phyloP scores from a whole-genome alignment of 2,113 vertebrate species.

The Coreoperca whiteheadi region DNA sequence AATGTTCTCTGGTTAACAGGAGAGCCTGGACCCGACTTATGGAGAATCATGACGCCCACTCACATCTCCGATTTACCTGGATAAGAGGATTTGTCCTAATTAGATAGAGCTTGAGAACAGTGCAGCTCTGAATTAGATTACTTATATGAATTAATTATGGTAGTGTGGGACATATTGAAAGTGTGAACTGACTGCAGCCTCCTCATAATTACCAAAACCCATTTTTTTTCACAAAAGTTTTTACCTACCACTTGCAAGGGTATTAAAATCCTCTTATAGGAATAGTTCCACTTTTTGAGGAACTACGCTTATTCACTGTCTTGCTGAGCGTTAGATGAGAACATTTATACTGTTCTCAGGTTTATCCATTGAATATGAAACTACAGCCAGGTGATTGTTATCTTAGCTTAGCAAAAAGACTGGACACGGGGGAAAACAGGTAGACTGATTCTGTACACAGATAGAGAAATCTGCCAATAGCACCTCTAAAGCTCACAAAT shows the following conservation, averaged over 20 bases:
- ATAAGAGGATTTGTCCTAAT: slow-evolving; percentile 45
- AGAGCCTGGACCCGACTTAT: slow-evolving; percentile 26
- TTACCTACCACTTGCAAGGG: background rate
- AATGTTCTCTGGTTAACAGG: slow-evolving; percentile 56
- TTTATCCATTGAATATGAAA: too few relatives aligned
- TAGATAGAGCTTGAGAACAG: background rate
- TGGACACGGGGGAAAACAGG: too few relatives aligned
- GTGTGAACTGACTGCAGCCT: background rate
- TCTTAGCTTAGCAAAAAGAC: too few relatives aligned
- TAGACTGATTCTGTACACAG: too few relatives aligned
- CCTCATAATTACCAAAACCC: background rate
- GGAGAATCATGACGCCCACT: slow-evolving; percentile 22
- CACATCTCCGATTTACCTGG: slow-evolving; percentile 31
- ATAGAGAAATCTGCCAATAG: too few relatives aligned
- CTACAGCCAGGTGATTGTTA: too few relatives aligned
- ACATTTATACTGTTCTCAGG: too few relatives aligned
- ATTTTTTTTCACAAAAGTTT: background rate
- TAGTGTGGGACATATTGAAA: background rate
- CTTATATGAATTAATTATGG: slow-evolving; percentile 24
- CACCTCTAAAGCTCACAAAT: too few relatives aligned
- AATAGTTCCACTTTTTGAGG: background rate
- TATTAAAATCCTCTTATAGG: background rate
- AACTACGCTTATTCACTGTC: background rate
- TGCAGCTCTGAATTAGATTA: slow-evolving; percentile 1
- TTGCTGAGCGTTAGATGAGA: background rate